These are phyloP conservation scores for Pemphigus obesinymphae DNA, from an alignment of 1,140 invertebrate species.

Conservation along the genomic window DNA sequence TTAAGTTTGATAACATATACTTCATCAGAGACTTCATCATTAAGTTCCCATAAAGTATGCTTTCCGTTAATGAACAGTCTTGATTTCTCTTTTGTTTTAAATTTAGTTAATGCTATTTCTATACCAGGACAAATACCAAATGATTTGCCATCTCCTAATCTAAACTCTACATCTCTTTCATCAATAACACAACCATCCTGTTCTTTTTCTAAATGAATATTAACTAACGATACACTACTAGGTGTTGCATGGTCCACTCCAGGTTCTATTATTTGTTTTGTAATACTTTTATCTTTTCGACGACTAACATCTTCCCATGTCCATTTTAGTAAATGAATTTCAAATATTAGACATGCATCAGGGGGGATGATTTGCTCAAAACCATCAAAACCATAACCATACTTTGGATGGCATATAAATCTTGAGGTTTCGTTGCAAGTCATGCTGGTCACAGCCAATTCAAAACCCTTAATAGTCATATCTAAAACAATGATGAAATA, in stretches of 20 bases:
- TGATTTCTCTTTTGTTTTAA: conserved; percentile 78
- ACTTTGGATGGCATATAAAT: conserved; percentile 82
- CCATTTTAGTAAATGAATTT: conserved; percentile 86
- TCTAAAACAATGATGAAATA: conserved; percentile 51
- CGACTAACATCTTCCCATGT: conserved; percentile 80
- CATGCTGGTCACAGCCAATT: conserved; percentile 91
- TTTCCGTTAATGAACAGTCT: conserved; percentile 53
- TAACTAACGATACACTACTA: conserved; percentile 71
- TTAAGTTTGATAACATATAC: conserved; percentile 32
- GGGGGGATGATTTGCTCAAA: conserved; percentile 84
- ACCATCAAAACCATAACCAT: conserved; percentile 83
- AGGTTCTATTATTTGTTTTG: conserved; percentile 62
- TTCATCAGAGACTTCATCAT: background rate
- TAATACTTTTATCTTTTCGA: conserved; percentile 75
- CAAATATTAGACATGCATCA: conserved; percentile 86
- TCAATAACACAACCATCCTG: conserved; percentile 65
- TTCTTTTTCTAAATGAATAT: conserved; percentile 73
- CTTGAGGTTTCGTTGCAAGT: conserved; percentile 80
- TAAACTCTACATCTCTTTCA: conserved; percentile 73
- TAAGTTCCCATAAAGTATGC: background rate
- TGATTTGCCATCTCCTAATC: conserved; percentile 69
- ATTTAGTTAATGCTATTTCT: conserved; percentile 77
- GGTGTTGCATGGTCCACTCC: conserved; percentile 69
- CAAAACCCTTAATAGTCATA: conserved; percentile 90
- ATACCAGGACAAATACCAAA: conserved; percentile 72